phyloP scores from a whole-genome alignment of 2,888 invertebrate genomes.

The Parascotia fuliginaria region DNA sequence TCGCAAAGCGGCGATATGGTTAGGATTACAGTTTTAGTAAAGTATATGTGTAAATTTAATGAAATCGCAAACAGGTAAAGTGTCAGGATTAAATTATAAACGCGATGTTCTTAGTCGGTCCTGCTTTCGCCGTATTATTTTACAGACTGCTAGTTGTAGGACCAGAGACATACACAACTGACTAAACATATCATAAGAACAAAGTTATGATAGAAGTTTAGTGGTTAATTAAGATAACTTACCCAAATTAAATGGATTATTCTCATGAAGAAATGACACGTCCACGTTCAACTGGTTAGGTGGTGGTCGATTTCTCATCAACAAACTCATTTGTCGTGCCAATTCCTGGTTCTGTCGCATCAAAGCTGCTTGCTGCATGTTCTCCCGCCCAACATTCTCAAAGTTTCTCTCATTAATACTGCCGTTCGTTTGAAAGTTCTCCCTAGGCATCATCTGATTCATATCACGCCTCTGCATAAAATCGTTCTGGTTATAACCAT shows the following conservation, averaged over 20 bases:
- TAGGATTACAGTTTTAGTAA: too few species aligned
- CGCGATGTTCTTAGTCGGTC: too few species aligned
- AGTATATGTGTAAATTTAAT: too few species aligned
- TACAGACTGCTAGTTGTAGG: too few species aligned
- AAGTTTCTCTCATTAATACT: constrained; percentile 62
- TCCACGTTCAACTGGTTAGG: constrained; percentile 77
- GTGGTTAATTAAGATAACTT: constrained; percentile 37
- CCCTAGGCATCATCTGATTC: constrained; percentile 62
- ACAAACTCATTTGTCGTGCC: constrained; percentile 74
- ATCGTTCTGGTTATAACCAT: constrained; percentile 73
- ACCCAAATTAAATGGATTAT: constrained; percentile 76
- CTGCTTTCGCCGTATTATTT: too few species aligned
- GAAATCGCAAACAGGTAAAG: too few species aligned
- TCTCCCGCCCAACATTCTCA: constrained; percentile 63
- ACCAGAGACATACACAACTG: too few species aligned
- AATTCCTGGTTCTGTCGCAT: constrained; percentile 76
- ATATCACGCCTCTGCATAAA: constrained; percentile 69
- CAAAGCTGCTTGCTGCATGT: constrained; percentile 65
- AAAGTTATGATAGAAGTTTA: too few species aligned
- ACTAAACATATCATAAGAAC: too few species aligned
- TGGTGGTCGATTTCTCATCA: constrained; percentile 76
- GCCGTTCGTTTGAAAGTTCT: constrained; percentile 60
- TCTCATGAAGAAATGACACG: constrained; percentile 77
- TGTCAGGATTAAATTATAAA: too few species aligned
- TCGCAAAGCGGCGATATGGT: too few species aligned